Percentiles rank a stretch among this genome's conserved stretches.
Evolutionary conservation across 2,888 invertebrate species (phyloP).

Genomic region (Ectobius pallidus): DNA sequence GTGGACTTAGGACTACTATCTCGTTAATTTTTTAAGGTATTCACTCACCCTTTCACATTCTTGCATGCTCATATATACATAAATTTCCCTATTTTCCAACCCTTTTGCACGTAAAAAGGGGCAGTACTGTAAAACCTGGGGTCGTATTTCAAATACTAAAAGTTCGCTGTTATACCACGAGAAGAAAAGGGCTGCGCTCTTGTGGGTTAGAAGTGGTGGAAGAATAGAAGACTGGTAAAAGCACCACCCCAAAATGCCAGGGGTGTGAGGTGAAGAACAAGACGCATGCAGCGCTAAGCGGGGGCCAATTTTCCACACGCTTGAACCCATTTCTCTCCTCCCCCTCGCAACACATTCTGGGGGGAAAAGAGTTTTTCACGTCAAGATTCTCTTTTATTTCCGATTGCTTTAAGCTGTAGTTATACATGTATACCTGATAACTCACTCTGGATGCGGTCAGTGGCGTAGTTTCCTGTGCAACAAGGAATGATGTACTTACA

Average conservation of each 20-base stretch:
- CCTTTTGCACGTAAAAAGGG: neutral
- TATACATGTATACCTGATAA: neutral
- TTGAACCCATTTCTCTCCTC: neutral
- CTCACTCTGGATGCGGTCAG: neutral
- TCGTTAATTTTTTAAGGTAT: neutral
- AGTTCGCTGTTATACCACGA: neutral
- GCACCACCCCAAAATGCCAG: too few relatives aligned
- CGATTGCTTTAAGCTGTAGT: neutral
- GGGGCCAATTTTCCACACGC: conserved; percentile 23
- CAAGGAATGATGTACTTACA: too few relatives aligned
- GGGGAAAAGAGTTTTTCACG: conserved; percentile 14
- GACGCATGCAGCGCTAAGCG: conserved; percentile 9
- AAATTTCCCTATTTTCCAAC: neutral
- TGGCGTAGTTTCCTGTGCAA: neutral
- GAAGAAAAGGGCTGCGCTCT: neutral
- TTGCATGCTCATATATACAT: neutral
- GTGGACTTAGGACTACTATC: too few relatives aligned
- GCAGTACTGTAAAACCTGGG: neutral
- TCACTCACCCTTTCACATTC: neutral
- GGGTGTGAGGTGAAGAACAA: conserved; percentile 2
- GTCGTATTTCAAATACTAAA: conserved; percentile 9
- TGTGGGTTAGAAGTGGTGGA: neutral
- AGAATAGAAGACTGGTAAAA: neutral
- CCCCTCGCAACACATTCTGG: neutral
- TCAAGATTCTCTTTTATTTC: neutral